These are phyloP conservation scores for Taphrorychus bicolor DNA, from an alignment of 2,888 invertebrate species.

Conservation along the genomic window DNA sequence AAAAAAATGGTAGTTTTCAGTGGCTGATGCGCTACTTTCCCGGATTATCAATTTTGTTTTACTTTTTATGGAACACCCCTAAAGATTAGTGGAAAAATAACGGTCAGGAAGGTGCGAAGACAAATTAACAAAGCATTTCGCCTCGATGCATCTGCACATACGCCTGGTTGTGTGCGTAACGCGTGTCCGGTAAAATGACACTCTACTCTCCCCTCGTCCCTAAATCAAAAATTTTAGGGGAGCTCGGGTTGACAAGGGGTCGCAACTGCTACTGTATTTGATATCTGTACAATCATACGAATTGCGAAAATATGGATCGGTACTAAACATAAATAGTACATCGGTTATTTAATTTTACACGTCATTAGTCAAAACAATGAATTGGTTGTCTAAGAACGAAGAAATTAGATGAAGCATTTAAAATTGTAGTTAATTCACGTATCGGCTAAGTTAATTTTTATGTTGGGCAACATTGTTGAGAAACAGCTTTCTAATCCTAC, in stretches of 20 bases:
- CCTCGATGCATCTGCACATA: slow-evolving; percentile 27
- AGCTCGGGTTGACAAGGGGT: slow-evolving; percentile 13
- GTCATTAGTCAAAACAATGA: too few relatives aligned
- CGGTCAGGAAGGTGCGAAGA: slow-evolving; percentile 34
- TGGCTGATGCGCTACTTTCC: too few relatives aligned
- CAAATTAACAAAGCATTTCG: slow-evolving; percentile 34
- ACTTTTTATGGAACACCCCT: neutral
- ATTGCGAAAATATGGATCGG: neutral
- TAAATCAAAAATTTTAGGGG: slow-evolving; percentile 12
- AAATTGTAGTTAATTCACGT: too few relatives aligned
- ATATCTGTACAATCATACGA: neutral
- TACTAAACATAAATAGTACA: too few relatives aligned
- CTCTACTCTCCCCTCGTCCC: slow-evolving; percentile 39
- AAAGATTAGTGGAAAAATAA: neutral
- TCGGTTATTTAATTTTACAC: too few relatives aligned
- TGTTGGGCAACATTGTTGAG: too few relatives aligned
- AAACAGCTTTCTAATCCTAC: too few relatives aligned
- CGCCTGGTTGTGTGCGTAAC: slow-evolving; percentile 46
- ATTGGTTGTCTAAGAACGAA: too few relatives aligned
- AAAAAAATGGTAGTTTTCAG: neutral
- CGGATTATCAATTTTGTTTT: neutral
- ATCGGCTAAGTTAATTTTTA: too few relatives aligned
- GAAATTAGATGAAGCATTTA: too few relatives aligned
- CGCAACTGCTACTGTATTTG: slow-evolving; percentile 9
- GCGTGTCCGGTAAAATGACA: slow-evolving; percentile 53